Conservation (phyloP, 1,140 invertebrate genomes). For the Episyrphus balteatus region DNA sequence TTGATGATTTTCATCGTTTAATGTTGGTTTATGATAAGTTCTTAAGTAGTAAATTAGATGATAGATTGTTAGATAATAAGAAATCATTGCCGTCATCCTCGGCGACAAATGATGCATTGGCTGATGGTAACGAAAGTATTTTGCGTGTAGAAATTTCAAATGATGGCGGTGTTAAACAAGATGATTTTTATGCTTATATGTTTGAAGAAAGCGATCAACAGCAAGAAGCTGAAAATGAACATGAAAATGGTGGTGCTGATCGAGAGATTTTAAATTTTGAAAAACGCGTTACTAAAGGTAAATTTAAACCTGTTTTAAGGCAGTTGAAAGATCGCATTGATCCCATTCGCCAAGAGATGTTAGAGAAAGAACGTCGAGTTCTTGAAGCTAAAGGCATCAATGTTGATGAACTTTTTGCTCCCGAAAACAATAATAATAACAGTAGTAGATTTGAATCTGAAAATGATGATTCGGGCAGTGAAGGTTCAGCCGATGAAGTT, state of each 20-base stretch:
- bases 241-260: conserved; percentile 12
- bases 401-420: conserved; percentile 24
- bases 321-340: conserved; percentile 34
- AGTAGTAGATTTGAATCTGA: neutral
- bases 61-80: conserved; percentile 3
- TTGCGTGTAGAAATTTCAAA: conserved; percentile 26
- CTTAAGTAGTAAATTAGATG: conserved; percentile 24
- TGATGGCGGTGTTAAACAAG: conserved; percentile 10
- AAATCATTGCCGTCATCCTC: neutral
- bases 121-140: conserved; percentile 28
- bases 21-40: conserved; percentile 36
- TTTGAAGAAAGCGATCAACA: conserved; percentile 24
- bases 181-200: conserved; percentile 35
- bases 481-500: conserved; percentile 19
- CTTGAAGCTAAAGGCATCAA: conserved; percentile 31
- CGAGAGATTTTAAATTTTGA: conserved; percentile 31
- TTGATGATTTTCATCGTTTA: conserved; percentile 31
- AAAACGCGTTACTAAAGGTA: conserved; percentile 27
- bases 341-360: conserved; percentile 31
- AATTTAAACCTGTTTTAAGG: conserved; percentile 28
- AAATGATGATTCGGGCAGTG: conserved; percentile 2
- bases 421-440: neutral
- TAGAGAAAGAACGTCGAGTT: conserved; percentile 30
- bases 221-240: conserved; percentile 13
- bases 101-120: neutral